Evolutionary conservation across 2,888 invertebrate genomes (phyloP), one percentile per base, ranked within the genome.

Genomic region (Carabus problematicus): DNA sequence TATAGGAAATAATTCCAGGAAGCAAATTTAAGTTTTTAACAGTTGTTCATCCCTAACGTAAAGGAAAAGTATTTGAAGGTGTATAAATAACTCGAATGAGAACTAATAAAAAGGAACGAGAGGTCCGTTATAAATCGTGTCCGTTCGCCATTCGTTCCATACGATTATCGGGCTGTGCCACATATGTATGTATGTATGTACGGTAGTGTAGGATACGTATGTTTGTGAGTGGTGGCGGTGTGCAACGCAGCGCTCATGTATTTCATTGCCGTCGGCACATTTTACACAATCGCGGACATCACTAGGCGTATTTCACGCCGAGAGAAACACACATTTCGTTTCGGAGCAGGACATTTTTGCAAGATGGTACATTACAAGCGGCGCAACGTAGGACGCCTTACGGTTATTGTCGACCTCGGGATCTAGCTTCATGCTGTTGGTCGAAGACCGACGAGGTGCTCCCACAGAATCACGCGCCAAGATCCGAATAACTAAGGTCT

Each of bases 351-450:
- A 56, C 66, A 66, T 66, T 66, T 66, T 66, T 66, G 66, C 66
- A 66, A 66, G 66, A 66, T 66, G 66, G 47, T 66, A 66, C 64
- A 64, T 64, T 64, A 64, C 59, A 66, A 66, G 59, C 66, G 43
- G 58, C 39, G 58, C 56, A 56, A 56, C 56, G 66, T 43, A 55
- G 29, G 64, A 64, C 64, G 55, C 49, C 66, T 66, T 66, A 66
- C 49, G 59, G 66, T 66, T 66, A 66, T 66, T 66, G 66, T 66
- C 66, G 66, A 40, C 16, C 45, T 29, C 47, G 61, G 61, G 29
- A 61, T 19, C 62, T 12, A 58, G 58, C 11, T 47, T 47, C 58
- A 47, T 47, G 45, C 45, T 61, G 29, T 29, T 29, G 6, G 29
- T 29, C 29, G 3, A 29, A 19, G 14, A 41, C 52, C 52, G 8